Conservation (phyloP, 2,888 invertebrate species). For the Ennomos erosarius region DNA sequence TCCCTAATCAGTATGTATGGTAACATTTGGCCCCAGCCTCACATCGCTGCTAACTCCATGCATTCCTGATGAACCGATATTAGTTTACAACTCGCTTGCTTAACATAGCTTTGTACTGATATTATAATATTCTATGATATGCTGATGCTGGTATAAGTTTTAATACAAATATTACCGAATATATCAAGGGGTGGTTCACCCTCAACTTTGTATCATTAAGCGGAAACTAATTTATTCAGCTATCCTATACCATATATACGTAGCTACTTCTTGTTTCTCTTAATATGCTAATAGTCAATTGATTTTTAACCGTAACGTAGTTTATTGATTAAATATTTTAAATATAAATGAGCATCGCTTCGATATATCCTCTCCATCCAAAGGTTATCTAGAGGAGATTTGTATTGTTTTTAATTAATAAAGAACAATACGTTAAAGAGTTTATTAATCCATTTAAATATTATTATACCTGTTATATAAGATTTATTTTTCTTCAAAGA, state of each 20-base stretch:
- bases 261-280: too few relatives aligned
- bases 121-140: constrained; percentile 72
- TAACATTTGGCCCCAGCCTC: constrained; percentile 40
- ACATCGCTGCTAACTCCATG: constrained; percentile 62
- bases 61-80: constrained; percentile 73
- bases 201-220: constrained; percentile 13
- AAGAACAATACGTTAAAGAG: too few relatives aligned
- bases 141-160: constrained; percentile 47
- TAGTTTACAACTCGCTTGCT: constrained; percentile 66
- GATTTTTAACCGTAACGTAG: too few relatives aligned
- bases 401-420: too few relatives aligned
- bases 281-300: too few relatives aligned
- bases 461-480: too few relatives aligned
- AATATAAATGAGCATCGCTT: too few relatives aligned
- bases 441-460: too few relatives aligned
- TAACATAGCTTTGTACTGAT: constrained; percentile 68
- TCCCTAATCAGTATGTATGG: constrained; percentile 40
- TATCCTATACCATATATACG: neutral
- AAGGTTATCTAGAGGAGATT: too few relatives aligned
- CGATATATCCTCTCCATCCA: too few relatives aligned
- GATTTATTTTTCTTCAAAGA: too few relatives aligned
- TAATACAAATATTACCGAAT: constrained; percentile 43
- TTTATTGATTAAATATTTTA: too few relatives aligned
- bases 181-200: constrained; percentile 11
- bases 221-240: constrained; percentile 15